Evolutionary conservation across 2,888 invertebrate species (phyloP).

Genomic region (Mythimna impura): DNA sequence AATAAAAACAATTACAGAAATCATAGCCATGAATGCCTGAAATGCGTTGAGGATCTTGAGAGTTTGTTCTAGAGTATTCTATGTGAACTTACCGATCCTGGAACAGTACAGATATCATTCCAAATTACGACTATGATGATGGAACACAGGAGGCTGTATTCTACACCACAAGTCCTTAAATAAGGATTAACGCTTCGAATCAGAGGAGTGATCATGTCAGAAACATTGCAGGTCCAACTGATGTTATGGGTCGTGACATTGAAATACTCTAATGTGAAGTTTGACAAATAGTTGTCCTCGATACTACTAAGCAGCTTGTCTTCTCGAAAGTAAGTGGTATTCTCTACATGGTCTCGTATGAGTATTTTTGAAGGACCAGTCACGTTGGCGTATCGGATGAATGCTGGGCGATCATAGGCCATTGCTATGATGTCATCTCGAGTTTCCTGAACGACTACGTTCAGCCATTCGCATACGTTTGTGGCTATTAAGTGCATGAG

Average conservation of each 20-base stretch:
- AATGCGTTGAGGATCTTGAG: neutral
- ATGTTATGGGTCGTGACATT: constrained; percentile 71
- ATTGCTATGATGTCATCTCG: constrained; percentile 94
- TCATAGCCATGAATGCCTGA: too few species aligned
- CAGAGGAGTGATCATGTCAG: constrained; percentile 91
- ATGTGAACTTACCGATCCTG: constrained; percentile 81
- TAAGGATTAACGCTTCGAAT: constrained; percentile 93
- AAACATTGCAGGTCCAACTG: constrained; percentile 84
- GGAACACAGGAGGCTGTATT: constrained; percentile 95
- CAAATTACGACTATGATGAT: constrained; percentile 95
- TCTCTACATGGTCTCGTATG: constrained; percentile 72
- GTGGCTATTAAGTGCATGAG: constrained; percentile 98
- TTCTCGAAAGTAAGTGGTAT: constrained; percentile 71
- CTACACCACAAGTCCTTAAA: constrained; percentile 95
- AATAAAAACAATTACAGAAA: too few species aligned
- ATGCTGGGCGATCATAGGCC: constrained; percentile 79
- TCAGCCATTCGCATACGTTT: constrained; percentile 97
- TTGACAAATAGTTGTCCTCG: constrained; percentile 59
- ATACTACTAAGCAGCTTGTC: constrained; percentile 41
- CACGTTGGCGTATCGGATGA: constrained; percentile 81
- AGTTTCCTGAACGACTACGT: constrained; percentile 96
- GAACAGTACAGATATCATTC: constrained; percentile 92
- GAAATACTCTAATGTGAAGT: constrained; percentile 60
- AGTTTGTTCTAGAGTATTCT: neutral
- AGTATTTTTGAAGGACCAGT: constrained; percentile 74